Percentiles rank a stretch among this genome's conserved stretches.
Evolutionary conservation across 2,113 vertebrate species (phyloP).

Genomic region (Pluvialis apricaria): DNA sequence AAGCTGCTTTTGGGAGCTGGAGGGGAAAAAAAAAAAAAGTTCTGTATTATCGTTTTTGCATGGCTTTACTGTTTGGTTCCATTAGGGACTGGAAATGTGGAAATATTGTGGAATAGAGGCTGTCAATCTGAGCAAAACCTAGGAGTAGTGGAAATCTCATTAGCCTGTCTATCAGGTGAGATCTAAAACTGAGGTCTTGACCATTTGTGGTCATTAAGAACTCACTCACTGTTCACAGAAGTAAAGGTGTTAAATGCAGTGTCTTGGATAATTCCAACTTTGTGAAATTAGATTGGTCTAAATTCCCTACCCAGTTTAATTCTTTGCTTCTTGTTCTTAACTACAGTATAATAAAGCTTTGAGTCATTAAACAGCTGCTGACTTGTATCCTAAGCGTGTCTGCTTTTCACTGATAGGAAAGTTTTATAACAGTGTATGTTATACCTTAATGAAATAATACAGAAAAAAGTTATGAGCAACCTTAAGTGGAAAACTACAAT

Average conservation of each 20-base stretch:
- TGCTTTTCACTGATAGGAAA: background rate
- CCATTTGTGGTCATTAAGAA: constrained; percentile 41
- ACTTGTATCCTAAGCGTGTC: background rate
- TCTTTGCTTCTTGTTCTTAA: background rate
- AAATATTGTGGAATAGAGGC: background rate
- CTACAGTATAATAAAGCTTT: background rate
- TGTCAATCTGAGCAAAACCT: constrained; percentile 36
- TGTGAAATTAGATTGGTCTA: constrained; percentile 24
- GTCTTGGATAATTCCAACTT: constrained; percentile 25
- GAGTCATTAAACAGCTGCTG: background rate
- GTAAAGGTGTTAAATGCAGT: constrained; percentile 34
- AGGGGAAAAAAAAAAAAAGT: background rate
- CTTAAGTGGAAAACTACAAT: background rate
- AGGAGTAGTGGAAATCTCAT: constrained; percentile 14
- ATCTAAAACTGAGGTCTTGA: constrained; percentile 35
- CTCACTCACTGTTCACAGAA: background rate
- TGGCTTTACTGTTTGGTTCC: constrained; percentile 3
- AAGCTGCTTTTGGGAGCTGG: background rate
- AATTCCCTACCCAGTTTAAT: constrained; percentile 11
- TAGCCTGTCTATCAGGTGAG: constrained; percentile 25
- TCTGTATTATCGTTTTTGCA: background rate
- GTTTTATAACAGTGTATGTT: background rate
- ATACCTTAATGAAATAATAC: background rate
- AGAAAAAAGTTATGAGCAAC: background rate
- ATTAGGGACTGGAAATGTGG: background rate